Evolutionary conservation across 1,140 invertebrate genomes (phyloP), one percentile per base, ranked within the genome.

Genomic region (Cheumatopsyche charites): DNA sequence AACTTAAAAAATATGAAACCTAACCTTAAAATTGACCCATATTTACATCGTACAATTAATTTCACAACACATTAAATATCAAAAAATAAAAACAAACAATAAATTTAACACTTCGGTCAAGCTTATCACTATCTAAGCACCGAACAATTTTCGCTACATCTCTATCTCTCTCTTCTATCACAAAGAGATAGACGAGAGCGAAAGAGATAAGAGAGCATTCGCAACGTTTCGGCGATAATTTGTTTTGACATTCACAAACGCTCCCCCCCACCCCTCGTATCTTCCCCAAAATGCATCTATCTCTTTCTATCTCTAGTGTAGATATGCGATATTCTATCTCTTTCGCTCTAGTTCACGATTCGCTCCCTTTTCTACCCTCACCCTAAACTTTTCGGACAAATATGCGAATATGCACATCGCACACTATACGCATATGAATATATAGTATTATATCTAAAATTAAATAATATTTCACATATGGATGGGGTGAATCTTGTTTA

Each of bases 241-340:
- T 75, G 74, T 75, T 75, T 75, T 75, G 74, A 75, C 74, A 75
- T 75, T 75, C 72, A 75, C 66, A 73, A 75, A 75, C 74, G 74
- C 71, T 67, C 67, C 49, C 74, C 69, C 68, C 68, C 74, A 49
- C 67, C 71, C 71, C 71, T 62, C 67, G 65, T 75, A 72, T 73
- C 63, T 70, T 58, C 61, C 66, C 67, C 72, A 36, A 29, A 11
- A 7, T 25, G 12, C 21, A 1, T 25, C 19, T 11, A 26, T 58
- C 19, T 26, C 4, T 12, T 7, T 25, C 11, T 47, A 7, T 66
- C 67, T 42, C 15, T 66, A 63, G 43, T 45, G 62, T 45, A 43
- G 21, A 25, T 36, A n/a, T n/a, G n/a, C n/a, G n/a, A 23, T 41
- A 49, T 65, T 65, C 66, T 26, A 68, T 15, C 41, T 41, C 41